Percentiles rank a stretch among this genome's conserved stretches.
phyloP scores from a whole-genome alignment of 2,797 vertebrate genomes.

The Schizopygopsis malacanthus region DNA sequence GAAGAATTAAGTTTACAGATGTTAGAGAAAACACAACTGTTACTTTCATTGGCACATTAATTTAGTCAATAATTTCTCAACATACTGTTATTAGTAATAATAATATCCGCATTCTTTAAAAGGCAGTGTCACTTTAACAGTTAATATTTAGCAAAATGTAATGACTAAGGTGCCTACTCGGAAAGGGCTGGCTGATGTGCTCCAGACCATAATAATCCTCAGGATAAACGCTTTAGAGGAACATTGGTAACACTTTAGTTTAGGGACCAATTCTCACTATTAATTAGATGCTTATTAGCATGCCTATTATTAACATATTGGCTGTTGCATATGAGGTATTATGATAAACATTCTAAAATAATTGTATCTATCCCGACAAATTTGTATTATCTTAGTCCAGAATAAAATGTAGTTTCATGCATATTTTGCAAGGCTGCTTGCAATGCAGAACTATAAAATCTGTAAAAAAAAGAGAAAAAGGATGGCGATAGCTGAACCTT shows the following conservation, averaged over 20 bases:
- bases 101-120: not conserved
- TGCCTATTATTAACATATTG: no score
- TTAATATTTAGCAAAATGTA: not conserved
- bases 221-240: not conserved
- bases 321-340: not conserved
- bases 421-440: not conserved
- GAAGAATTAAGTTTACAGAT: not conserved
- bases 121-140: not conserved
- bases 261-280: no score
- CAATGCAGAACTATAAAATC: not conserved
- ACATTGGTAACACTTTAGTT: not conserved
- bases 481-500: not conserved
- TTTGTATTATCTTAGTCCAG: not conserved
- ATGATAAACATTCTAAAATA: not conserved
- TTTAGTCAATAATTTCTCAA: not conserved
- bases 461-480: not conserved
- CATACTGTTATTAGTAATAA: not conserved
- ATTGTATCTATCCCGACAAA: not conserved
- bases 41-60: slow-evolving; percentile 33
- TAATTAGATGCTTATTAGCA: no score
- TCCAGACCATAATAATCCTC: not conserved
- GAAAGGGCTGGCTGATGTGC: not conserved
- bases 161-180: not conserved
- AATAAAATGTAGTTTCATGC: not conserved
- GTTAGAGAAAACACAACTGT: slow-evolving; percentile 34